A percentile compares a stretch with the other conserved stretches of the same genome.
Conservation (phyloP, 2,113 vertebrate species). For the Cyprinodon brontotheroides region DNA sequence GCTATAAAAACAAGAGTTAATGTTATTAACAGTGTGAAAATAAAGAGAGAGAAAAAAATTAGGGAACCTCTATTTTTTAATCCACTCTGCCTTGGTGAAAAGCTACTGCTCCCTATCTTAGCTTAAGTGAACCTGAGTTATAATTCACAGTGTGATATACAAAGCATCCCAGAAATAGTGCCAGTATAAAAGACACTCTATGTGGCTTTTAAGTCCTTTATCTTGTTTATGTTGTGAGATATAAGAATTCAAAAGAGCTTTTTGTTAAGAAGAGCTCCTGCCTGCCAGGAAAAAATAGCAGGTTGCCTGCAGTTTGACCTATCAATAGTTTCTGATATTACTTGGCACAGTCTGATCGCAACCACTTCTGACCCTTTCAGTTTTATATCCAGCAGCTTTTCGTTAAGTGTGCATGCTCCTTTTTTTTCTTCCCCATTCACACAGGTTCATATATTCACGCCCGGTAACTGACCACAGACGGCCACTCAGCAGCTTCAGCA, state of each 20-base stretch:
- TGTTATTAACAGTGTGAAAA: too few species aligned
- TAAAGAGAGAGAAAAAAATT: too few species aligned
- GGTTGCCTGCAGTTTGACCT: constrained; percentile 31
- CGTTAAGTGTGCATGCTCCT: constrained; percentile 39
- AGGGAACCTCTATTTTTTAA: not conserved
- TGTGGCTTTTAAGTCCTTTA: constrained; percentile 16
- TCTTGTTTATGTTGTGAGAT: constrained; percentile 23
- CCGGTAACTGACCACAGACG: constrained; percentile 33
- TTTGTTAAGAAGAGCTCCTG: constrained; percentile 26
- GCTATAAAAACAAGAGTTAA: constrained; percentile 12
- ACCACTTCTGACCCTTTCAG: constrained; percentile 42
- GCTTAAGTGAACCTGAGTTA: constrained; percentile 69
- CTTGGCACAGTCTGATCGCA: constrained; percentile 44
- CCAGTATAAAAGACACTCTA: constrained; percentile 45
- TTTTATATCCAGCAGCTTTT: constrained; percentile 42
- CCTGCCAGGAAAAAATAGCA: constrained; percentile 14
- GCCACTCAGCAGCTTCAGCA: constrained; percentile 64
- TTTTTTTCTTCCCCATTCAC: constrained; percentile 50
- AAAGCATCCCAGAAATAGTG: constrained; percentile 59
- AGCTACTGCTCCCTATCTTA: constrained; percentile 57
- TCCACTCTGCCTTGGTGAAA: constrained; percentile 45
- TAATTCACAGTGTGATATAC: constrained; percentile 52
- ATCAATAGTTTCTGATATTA: constrained; percentile 45
- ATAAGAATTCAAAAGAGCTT: constrained; percentile 16
- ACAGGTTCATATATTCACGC: constrained; percentile 46